Evolutionary conservation across 1,140 invertebrate genomes (phyloP).

Genomic region (Trachymyrmex septentrionalis): DNA sequence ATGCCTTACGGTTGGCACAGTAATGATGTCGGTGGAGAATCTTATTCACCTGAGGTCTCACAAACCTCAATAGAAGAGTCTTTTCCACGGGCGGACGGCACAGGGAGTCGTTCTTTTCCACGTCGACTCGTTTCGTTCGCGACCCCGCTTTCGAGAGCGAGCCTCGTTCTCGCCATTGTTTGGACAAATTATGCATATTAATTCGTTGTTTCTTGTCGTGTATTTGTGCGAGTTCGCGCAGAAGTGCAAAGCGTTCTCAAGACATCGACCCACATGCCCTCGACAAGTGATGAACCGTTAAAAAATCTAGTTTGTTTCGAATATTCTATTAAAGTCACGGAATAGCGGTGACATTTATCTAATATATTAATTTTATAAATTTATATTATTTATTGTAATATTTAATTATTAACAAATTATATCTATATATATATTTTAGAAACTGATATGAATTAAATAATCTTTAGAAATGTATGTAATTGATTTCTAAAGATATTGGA

Average conservation of each 20-base stretch:
- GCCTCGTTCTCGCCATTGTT: conserved; percentile 78
- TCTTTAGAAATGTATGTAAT: background rate
- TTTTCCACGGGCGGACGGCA: conserved; percentile 38
- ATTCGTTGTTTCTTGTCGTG: conserved; percentile 69
- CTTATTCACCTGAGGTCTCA: conserved; percentile 16
- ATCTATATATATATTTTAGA: background rate
- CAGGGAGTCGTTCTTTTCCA: conserved; percentile 65
- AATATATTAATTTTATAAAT: background rate
- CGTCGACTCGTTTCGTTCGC: conserved; percentile 69
- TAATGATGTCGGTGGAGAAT: conserved; percentile 41
- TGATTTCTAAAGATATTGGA: background rate
- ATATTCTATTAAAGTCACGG: background rate
- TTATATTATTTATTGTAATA: background rate
- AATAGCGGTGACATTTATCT: background rate
- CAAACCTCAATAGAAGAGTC: conserved; percentile 45
- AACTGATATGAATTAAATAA: background rate
- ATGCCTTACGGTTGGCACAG: background rate
- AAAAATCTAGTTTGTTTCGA: conserved; percentile 21
- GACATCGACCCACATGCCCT: conserved; percentile 72
- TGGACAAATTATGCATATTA: conserved; percentile 77
- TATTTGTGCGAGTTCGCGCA: conserved; percentile 54
- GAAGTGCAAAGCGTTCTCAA: conserved; percentile 70
- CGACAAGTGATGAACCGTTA: conserved; percentile 62
- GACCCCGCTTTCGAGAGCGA: conserved; percentile 75
- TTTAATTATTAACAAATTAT: background rate